Base-by-base conservation (phyloP, 2,797 vertebrate genomes). In the Megaceryle alcyon region DNA sequence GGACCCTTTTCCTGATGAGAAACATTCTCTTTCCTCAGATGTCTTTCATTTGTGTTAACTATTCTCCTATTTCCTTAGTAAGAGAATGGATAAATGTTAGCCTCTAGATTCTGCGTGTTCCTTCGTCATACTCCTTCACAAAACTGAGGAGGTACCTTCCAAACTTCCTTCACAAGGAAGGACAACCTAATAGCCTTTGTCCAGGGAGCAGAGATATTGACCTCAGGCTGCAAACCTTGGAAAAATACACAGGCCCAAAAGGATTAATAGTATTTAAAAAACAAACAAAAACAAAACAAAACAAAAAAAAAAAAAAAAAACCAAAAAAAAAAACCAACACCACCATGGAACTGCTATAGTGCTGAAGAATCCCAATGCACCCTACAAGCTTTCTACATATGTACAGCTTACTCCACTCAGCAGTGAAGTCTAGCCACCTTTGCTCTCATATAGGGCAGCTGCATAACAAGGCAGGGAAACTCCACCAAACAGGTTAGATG, bases 351-450 rank as follows among this genome's bases (percentile, higher is more conserved):
- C 49, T 33, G 2, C 57, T 79, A 19, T 60, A 35, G 61, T 44
- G 49, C 82, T 76, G 73, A 93, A 92, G 90, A 90, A 90, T 81
- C 69, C 83, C 44, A 88, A 29, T 25, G 63, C 82, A 90, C 73
- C 85, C 92, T 88, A 91, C 90, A 90, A 82, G 82, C 88, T 95
- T 90, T 96, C 93, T 96, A 95, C 87, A 80, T 95, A 95, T 92
- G 81, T 97, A 96, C 88, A 97, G 78, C 69, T 82, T 69, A 20
- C 19, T 3, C 72, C 59, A 77, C 81, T 64, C 3, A 0, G 56
- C 77, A 73, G 64, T 26, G 37, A 94, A 91, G 78, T 20, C 43
- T 5, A 9, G 81, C 61, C 89, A 37, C 54, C 57, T 33, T 51
- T 14, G 10, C 0, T 1, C n/a, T 84, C 4, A 1, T 43, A 25